Conservation (phyloP, 2,113 vertebrate species). For the Anthoscopus minutus region DNA sequence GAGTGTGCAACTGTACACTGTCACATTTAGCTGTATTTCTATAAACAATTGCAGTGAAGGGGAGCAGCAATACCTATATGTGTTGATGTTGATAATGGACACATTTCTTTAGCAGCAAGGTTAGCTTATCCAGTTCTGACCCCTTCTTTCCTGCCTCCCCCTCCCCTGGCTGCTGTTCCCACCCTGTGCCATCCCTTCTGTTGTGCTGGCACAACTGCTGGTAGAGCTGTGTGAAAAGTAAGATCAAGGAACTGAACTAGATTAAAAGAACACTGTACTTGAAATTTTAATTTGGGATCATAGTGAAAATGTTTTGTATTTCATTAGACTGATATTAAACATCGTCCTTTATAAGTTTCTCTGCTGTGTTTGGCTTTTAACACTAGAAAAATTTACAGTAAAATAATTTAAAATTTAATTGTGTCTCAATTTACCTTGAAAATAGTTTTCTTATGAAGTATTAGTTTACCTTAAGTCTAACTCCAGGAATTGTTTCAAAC, state of each 20-base stretch:
- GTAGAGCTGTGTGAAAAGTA: slow-evolving; percentile 31
- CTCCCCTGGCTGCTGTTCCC: not conserved
- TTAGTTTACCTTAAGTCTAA: not conserved
- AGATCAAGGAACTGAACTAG: slow-evolving; percentile 19
- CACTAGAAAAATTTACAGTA: not conserved
- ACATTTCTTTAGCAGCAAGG: not conserved
- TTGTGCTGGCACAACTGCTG: slow-evolving; percentile 47
- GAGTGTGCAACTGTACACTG: not conserved
- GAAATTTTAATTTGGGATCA: not conserved
- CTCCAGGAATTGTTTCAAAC: not conserved
- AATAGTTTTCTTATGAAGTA: not conserved
- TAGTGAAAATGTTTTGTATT: not conserved
- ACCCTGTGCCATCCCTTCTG: slow-evolving; percentile 47
- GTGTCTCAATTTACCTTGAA: not conserved
- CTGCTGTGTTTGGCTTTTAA: not conserved
- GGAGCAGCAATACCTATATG: not conserved
- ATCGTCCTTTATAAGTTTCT: not conserved
- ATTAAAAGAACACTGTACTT: not conserved
- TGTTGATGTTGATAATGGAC: not conserved
- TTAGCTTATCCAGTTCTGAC: not conserved
- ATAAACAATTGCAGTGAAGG: not conserved
- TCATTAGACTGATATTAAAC: not conserved
- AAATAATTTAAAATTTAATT: not conserved
- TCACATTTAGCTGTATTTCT: not conserved
- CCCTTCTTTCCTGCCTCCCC: not conserved